A percentile compares a stretch with the other conserved stretches of the same genome.
These are phyloP conservation scores for Alethe diademata DNA, from an alignment of 2,113 vertebrate genomes.

Conservation along the genomic window DNA sequence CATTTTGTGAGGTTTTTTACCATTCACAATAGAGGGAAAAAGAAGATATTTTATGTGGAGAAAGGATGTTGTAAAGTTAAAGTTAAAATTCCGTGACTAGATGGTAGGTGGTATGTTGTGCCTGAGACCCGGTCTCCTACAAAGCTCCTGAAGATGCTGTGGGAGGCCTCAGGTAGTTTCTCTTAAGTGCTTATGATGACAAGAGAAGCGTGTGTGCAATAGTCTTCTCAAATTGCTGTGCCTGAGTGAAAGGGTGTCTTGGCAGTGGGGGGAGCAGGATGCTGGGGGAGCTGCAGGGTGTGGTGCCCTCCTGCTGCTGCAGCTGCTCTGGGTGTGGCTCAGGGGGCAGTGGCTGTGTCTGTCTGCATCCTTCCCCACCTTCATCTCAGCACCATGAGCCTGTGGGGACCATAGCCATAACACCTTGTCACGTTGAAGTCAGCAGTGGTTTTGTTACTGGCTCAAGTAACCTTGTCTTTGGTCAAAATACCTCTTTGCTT, in stretches of 20 bases:
- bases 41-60: neutral
- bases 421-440: neutral
- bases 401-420: accelerated
- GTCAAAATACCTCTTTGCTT: neutral
- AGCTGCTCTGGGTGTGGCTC: neutral
- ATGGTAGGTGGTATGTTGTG: neutral
- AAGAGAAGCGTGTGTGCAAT: accelerated
- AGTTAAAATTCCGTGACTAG: neutral
- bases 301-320: accelerated
- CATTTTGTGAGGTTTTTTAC: neutral
- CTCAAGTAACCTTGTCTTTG: neutral
- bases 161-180: neutral
- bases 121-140: neutral
- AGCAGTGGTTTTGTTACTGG: neutral
- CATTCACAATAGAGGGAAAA: neutral
- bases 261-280: neutral
- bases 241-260: neutral
- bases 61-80: neutral
- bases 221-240: neutral
- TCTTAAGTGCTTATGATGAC: neutral
- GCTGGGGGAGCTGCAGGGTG: neutral
- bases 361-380: accelerated
- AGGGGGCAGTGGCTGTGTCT: neutral
- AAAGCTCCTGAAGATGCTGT: neutral
- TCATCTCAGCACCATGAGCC: neutral